Evolutionary conservation across 2,888 invertebrate species (phyloP).

Genomic region (Eupithecia vulgata): DNA sequence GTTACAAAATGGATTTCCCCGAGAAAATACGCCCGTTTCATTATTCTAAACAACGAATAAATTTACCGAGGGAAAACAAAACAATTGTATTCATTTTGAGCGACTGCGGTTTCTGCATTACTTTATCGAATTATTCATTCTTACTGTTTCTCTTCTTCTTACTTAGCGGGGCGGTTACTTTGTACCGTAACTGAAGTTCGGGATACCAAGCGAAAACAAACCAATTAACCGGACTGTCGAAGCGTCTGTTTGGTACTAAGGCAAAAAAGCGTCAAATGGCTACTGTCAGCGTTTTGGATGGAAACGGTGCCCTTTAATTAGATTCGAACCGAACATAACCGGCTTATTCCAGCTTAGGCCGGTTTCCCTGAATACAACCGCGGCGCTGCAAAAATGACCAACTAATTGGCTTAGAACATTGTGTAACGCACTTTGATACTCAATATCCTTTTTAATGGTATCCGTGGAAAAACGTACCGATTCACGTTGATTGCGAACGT

Average conservation of each 20-base stretch:
- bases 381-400: constrained; percentile 80
- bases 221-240: constrained; percentile 69
- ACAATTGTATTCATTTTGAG: constrained; percentile 81
- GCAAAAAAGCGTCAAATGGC: constrained; percentile 71
- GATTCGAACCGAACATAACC: constrained; percentile 80
- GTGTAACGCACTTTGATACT: constrained; percentile 76
- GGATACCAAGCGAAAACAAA: constrained; percentile 61
- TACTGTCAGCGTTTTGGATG: constrained; percentile 79
- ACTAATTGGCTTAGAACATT: constrained; percentile 82
- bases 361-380: constrained; percentile 68
- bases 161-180: constrained; percentile 43
- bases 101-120: constrained; percentile 76
- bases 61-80: constrained; percentile 79
- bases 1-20: constrained; percentile 78
- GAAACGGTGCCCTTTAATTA: constrained; percentile 80
- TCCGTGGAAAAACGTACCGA: constrained; percentile 59
- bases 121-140: constrained; percentile 78
- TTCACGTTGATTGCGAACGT: constrained; percentile 39
- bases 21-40: constrained; percentile 78
- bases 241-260: constrained; percentile 57
- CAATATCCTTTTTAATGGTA: constrained; percentile 73
- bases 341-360: constrained; percentile 81
- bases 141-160: constrained; percentile 56
- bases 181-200: constrained; percentile 47
- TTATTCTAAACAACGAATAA: constrained; percentile 82